These are phyloP conservation scores for Sylvia borin DNA, from an alignment of 2,797 vertebrate genomes.

Conservation along the genomic window DNA sequence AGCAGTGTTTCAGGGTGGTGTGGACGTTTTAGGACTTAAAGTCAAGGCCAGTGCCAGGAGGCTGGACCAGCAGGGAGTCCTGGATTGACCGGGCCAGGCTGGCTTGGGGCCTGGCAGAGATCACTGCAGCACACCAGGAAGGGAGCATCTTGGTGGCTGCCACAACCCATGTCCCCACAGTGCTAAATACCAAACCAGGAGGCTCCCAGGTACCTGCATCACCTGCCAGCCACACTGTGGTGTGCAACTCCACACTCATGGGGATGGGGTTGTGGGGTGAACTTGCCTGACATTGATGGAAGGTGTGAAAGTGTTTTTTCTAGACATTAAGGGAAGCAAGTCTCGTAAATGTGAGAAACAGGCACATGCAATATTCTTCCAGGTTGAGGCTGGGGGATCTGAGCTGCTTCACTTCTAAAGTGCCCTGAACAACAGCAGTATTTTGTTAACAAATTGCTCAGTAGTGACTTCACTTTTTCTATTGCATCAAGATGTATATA, in stretches of 20 bases:
- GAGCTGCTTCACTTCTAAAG: background rate
- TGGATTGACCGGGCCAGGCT: background rate
- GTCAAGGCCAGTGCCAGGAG: background rate
- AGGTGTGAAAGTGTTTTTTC: background rate
- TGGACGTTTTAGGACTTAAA: background rate
- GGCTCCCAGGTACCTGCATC: accelerated
- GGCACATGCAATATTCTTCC: background rate
- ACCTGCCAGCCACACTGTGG: accelerated
- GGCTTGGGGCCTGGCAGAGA: background rate
- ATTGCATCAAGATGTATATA: background rate
- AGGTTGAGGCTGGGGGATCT: background rate
- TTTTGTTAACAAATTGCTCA: background rate
- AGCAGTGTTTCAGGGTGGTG: background rate
- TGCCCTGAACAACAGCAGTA: background rate
- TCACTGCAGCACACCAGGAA: accelerated
- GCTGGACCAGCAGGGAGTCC: background rate
- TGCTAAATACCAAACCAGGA: background rate
- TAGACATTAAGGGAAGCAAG: background rate
- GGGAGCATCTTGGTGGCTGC: background rate
- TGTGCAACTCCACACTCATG: accelerated
- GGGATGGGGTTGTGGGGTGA: background rate
- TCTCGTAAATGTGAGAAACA: background rate
- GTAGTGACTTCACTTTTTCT: background rate
- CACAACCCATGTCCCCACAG: background rate
- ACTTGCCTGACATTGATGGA: background rate